phyloP scores from a whole-genome alignment of 2,797 vertebrate genomes.

The Betta splendens region DNA sequence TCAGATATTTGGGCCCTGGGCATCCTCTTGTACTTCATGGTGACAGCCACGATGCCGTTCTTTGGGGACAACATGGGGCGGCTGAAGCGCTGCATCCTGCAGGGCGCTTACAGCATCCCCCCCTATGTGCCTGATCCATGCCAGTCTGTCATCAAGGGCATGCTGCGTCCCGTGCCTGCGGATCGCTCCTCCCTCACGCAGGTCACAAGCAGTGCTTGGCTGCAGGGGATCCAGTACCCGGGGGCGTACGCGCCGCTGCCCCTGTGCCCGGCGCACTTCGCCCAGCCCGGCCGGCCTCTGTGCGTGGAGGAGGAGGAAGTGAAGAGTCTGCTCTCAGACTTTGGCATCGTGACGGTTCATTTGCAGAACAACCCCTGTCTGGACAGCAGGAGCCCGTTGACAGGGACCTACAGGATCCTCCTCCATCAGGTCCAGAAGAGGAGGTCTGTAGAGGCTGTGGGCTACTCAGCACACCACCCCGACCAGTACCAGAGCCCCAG shows the following conservation, averaged over 20 bases:
- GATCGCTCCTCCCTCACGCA: constrained; percentile 72
- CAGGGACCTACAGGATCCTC: constrained; percentile 82
- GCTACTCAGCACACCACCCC: constrained; percentile 65
- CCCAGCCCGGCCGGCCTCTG: constrained; percentile 48
- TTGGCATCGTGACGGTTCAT: constrained; percentile 74
- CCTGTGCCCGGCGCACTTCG: constrained; percentile 69
- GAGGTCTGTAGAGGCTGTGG: constrained; percentile 66
- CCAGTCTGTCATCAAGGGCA: constrained; percentile 75
- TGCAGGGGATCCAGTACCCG: constrained; percentile 75
- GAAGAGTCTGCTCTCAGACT: constrained; percentile 61
- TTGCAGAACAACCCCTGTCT: constrained; percentile 77
- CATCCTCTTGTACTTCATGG: constrained; percentile 82
- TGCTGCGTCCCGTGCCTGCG: constrained; percentile 74
- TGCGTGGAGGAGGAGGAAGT: constrained; percentile 77
- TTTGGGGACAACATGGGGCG: constrained; percentile 71
- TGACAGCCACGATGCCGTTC: constrained; percentile 80
- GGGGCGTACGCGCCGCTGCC: constrained; percentile 58
- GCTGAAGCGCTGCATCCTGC: constrained; percentile 80
- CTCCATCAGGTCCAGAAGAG: constrained; percentile 81
- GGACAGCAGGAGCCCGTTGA: constrained; percentile 74
- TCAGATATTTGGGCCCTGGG: constrained; percentile 85
- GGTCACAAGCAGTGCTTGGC: constrained; percentile 72
- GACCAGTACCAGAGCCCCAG: constrained; percentile 58
- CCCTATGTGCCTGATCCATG: constrained; percentile 72
- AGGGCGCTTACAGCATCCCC: constrained; percentile 79